Evolutionary conservation across 2,888 invertebrate genomes (phyloP), one percentile per base, ranked within the genome.

Genomic region (Noctuana brunneofusca): DNA sequence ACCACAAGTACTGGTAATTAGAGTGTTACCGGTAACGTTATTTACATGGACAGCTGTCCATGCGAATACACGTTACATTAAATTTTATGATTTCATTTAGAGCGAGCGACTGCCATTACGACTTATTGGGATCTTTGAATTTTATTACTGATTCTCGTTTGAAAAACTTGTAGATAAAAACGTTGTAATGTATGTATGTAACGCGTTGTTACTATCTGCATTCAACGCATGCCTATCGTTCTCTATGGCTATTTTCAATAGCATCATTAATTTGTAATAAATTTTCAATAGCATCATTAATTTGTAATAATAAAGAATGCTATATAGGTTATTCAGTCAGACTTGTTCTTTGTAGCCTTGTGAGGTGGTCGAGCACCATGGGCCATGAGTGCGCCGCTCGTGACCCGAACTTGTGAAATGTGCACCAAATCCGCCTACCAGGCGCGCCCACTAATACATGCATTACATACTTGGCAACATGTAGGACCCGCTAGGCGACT

Each of bases 351-450:
- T 56, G 63, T 63, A 64, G 65, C 68, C 69, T 67, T 69, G 67
- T 64, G 53, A 53, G 41, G 27, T 52, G 64, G 48, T 66, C 32
- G 58, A 56, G 60, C 43, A 60, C 63, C 63, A 55, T 30, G 46
- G 38, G 24, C 52, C 49, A 48, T 22, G 46, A 63, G 53, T 46
- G 53, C 11, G 46, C 24, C 64, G 65, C 64, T 73, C 74, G 75
- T 75, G 73, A 73, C 71, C 69, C 48, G 60, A 53, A 65, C 67
- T 75, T 75, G 69, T 69, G 72, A 70, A 71, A 73, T 66, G 66
- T 69, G 70, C 65, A 64, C 69, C 68, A 72, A 70, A 73, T 72
- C 73, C 72, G 71, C 72, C 71, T 71, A 71, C 67, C 62, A 65
- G 68, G 67, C 67, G 69, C 71, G 71, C 71, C 72, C 65, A 67